Conservation (phyloP, 2,797 vertebrate genomes). For the Channa striata region DNA sequence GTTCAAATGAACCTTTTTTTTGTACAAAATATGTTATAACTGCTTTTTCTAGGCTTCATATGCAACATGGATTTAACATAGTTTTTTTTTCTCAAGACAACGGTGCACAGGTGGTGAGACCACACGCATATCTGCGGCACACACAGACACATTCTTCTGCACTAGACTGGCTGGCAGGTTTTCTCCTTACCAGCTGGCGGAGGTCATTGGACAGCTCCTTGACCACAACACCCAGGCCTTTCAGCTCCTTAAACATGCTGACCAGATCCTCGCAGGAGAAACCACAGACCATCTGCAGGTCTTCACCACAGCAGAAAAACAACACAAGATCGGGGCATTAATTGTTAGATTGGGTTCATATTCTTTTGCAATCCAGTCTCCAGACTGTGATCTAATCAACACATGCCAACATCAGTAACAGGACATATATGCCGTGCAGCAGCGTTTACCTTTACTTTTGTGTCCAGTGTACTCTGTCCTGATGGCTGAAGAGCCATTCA, state of each 20-base stretch:
- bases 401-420: background rate
- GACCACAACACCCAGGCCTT: conserved; percentile 92
- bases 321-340: conserved; percentile 7
- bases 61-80: background rate
- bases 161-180: background rate
- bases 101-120: conserved; percentile 4
- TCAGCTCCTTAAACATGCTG: conserved; percentile 95
- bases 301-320: conserved; percentile 63
- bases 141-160: conserved; percentile 2
- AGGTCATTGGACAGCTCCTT: conserved; percentile 92
- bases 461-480: conserved; percentile 95
- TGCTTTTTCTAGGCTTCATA: background rate
- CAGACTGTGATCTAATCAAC: background rate
- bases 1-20: background rate
- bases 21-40: background rate
- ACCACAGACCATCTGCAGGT: conserved; percentile 94
- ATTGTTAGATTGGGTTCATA: background rate
- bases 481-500: conserved; percentile 97
- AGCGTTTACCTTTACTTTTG: conserved; percentile 90
- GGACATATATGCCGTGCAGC: background rate
- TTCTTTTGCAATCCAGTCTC: background rate
- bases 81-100: conserved; percentile 7
- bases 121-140: conserved; percentile 8
- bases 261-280: conserved; percentile 95
- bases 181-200: conserved; percentile 90